Conservation (phyloP, 2,113 vertebrate species). For the Fregata magnificens region DNA sequence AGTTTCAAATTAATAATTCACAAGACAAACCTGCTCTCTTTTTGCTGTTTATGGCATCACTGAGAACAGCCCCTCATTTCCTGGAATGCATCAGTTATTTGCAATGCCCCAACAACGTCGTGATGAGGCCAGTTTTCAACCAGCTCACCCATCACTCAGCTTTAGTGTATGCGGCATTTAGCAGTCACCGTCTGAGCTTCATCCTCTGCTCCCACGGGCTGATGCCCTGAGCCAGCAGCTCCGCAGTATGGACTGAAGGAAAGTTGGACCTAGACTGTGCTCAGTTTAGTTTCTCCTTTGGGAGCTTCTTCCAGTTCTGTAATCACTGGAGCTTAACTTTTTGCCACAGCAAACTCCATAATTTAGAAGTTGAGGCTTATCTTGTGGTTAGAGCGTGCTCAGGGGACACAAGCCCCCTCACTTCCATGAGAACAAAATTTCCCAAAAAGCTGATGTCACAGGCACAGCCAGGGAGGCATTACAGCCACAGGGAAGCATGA, state of each 20-base stretch:
- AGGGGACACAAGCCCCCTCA: not conserved
- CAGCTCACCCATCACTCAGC: not conserved
- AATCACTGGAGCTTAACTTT: not conserved
- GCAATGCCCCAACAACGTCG: not conserved
- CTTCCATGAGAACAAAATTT: not conserved
- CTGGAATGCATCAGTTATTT: not conserved
- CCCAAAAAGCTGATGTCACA: not conserved
- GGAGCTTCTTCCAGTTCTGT: not conserved
- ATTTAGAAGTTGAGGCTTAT: not conserved
- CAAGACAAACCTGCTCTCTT: not conserved
- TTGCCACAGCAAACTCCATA: not conserved
- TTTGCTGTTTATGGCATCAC: not conserved
- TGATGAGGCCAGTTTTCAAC: not conserved
- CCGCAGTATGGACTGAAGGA: not conserved
- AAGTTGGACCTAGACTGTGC: not conserved
- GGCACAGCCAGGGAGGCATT: not conserved
- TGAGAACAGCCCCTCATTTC: not conserved
- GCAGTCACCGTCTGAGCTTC: not conserved
- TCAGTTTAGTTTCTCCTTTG: not conserved
- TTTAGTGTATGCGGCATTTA: fast-evolving
- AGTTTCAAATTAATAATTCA: slow-evolving; percentile 29
- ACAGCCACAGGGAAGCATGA: not conserved
- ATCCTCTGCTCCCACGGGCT: not conserved
- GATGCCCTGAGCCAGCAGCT: not conserved
- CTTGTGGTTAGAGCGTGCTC: fast-evolving